Percentiles rank a stretch among this genome's conserved stretches.
Evolutionary conservation across 2,888 invertebrate genomes (phyloP).

Genomic region (Allygus modestus): DNA sequence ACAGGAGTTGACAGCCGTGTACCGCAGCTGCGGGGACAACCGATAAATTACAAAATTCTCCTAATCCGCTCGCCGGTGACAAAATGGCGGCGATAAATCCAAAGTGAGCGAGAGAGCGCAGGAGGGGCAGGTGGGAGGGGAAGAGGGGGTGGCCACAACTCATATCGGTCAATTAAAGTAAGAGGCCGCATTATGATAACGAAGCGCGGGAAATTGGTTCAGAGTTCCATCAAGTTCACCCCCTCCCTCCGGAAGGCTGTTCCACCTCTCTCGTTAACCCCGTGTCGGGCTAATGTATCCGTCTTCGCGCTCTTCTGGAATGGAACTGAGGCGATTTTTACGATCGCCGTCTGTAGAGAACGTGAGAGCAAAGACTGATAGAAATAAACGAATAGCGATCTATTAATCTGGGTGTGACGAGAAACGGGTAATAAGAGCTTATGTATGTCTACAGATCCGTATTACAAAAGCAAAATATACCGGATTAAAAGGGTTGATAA

Average conservation of each 20-base stretch:
- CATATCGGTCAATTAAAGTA: slow-evolving; percentile 27
- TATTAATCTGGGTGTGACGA: too few relatives aligned
- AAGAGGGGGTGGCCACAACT: not conserved
- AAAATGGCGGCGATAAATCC: slow-evolving; percentile 30
- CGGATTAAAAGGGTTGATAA: too few relatives aligned
- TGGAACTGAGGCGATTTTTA: not conserved
- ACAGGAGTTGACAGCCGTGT: too few relatives aligned
- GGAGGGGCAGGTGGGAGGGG: not conserved
- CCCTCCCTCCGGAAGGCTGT: not conserved
- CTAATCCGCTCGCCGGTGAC: slow-evolving; percentile 25
- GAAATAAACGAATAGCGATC: too few relatives aligned
- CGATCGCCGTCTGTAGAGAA: too few relatives aligned
- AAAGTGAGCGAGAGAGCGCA: not conserved
- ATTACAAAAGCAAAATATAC: too few relatives aligned
- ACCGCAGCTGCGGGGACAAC: slow-evolving; percentile 12
- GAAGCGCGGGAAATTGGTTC: slow-evolving; percentile 27
- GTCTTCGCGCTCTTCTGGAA: not conserved
- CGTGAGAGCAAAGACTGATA: too few relatives aligned
- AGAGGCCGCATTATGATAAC: slow-evolving; percentile 33
- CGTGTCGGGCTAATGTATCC: not conserved
- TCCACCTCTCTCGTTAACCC: not conserved
- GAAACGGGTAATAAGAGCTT: too few relatives aligned
- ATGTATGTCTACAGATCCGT: too few relatives aligned
- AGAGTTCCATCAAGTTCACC: not conserved
- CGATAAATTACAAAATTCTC: slow-evolving; percentile 20